phyloP scores from a whole-genome alignment of 1,140 invertebrate genomes.

The Ganaspis sp. region DNA sequence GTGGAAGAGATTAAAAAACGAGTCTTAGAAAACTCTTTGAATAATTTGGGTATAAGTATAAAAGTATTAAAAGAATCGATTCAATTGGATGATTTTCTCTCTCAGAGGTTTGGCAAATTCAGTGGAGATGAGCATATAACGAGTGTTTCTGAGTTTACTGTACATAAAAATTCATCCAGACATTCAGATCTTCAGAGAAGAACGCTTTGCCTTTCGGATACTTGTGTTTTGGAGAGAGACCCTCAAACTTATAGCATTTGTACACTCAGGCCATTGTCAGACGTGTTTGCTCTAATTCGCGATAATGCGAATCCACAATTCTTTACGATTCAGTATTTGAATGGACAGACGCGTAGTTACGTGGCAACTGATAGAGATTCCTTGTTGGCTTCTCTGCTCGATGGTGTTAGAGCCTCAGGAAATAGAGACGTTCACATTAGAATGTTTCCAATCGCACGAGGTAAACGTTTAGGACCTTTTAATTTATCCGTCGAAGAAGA shows the following conservation, averaged over 20 bases:
- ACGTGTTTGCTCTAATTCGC: constrained; percentile 94
- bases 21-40: constrained; percentile 87
- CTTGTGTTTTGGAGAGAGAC: constrained; percentile 96
- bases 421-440: constrained; percentile 98
- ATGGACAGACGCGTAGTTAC: constrained; percentile 92
- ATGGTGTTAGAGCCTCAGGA: constrained; percentile 96
- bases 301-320: constrained; percentile 94
- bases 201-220: constrained; percentile 96
- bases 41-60: constrained; percentile 89
- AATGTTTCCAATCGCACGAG: constrained; percentile 88
- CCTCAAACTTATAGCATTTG: constrained; percentile 95
- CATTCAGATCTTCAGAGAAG: constrained; percentile 88
- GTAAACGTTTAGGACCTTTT: constrained; percentile 92
- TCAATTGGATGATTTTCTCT: constrained; percentile 89
- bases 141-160: constrained; percentile 93
- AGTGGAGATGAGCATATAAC: constrained; percentile 92
- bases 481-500: constrained; percentile 95
- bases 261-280: constrained; percentile 90
- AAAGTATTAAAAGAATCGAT: constrained; percentile 90
- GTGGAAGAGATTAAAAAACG: constrained; percentile 91
- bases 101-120: constrained; percentile 90
- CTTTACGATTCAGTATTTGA: constrained; percentile 96
- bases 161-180: constrained; percentile 89
- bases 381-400: constrained; percentile 94
- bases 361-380: constrained; percentile 94